These are phyloP conservation scores for Idaea straminata DNA, from an alignment of 2,888 invertebrate species.

Conservation along the genomic window DNA sequence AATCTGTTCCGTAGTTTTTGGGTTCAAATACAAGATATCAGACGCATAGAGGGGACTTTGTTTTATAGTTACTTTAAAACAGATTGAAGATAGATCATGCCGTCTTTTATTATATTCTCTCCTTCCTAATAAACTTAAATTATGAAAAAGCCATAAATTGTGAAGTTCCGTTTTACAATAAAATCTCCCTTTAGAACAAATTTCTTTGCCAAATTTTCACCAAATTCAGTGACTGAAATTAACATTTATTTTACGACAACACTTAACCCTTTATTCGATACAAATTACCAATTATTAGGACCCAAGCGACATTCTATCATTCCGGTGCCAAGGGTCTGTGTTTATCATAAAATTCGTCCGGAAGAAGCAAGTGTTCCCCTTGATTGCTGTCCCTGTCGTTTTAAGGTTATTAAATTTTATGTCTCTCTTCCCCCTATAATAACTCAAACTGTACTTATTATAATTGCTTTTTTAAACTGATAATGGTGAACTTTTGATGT, in stretches of 20 bases:
- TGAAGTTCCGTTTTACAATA: not conserved
- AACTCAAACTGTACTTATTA: constrained; percentile 42
- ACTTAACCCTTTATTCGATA: constrained; percentile 25
- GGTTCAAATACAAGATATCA: too few species aligned
- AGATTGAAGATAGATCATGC: too few species aligned
- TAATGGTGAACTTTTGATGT: constrained; percentile 31
- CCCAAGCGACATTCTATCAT: constrained; percentile 17
- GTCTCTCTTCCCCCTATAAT: constrained; percentile 30
- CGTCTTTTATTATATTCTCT: too few species aligned
- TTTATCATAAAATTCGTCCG: constrained; percentile 22
- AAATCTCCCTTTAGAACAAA: not conserved
- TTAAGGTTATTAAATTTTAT: constrained; percentile 47
- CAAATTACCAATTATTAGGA: constrained; percentile 19
- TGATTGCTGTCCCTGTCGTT: constrained; percentile 35
- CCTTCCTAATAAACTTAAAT: too few species aligned
- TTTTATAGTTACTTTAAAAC: too few species aligned
- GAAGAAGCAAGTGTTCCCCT: constrained; percentile 21
- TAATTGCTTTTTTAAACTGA: constrained; percentile 51
- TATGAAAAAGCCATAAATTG: too few species aligned
- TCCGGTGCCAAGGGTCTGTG: constrained; percentile 20
- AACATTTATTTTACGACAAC: constrained; percentile 19
- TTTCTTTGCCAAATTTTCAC: not conserved
- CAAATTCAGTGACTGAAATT: constrained; percentile 9
- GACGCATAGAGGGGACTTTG: too few species aligned
- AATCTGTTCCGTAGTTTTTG: too few species aligned